Base-by-base conservation (phyloP, 1,140 invertebrate species). In the Panagrolaimus sp. region DNA sequence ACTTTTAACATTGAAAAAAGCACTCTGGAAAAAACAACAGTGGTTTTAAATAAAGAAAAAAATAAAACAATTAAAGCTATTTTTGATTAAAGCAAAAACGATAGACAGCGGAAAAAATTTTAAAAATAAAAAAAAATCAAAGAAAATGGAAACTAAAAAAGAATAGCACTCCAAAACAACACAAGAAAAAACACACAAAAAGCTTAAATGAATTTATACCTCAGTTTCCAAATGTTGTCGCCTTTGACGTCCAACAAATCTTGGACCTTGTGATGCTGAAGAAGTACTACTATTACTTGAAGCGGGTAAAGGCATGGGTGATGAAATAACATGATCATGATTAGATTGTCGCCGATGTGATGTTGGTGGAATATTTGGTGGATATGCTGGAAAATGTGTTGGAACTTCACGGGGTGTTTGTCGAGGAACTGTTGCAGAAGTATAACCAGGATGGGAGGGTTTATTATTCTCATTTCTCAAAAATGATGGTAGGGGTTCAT, bases 141-240 rank as follows among this genome's bases (percentile, higher is more conserved):
- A 58, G 21, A 58, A 58, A 24, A 58, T 21, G 17, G 17, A 58
- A 58, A 58, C 17, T 1, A 17, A 58, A 58, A 28, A 58, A 58
- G 52, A 58, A 52, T 26, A 21, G 21, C 1, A 58, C 21, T 26
- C 12, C 21, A 58, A 58, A 58, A 58, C 52, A 58, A 28, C 52
- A 21, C 28, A 12, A 26, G 21, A 21, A 58, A 21, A 58, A 28
- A 58, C 52, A 38, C 32, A 4, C 2, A 38, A 38, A 38, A 38
- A 38, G 2, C 7, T 38, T 38, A 38, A 38, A 38, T 4, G 2
- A 38, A 38, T 38, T 38, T 58, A 58, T 58, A 58, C 52, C 52
- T 58, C 52, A 28, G 52, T 58, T 58, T 58, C 52, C 21, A 58
- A 28, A 28, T 58, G 21, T 58, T 58, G 52, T n/a, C 52, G 52